phyloP scores from a whole-genome alignment of 2,113 vertebrate species.

The Pithys albifrons region DNA sequence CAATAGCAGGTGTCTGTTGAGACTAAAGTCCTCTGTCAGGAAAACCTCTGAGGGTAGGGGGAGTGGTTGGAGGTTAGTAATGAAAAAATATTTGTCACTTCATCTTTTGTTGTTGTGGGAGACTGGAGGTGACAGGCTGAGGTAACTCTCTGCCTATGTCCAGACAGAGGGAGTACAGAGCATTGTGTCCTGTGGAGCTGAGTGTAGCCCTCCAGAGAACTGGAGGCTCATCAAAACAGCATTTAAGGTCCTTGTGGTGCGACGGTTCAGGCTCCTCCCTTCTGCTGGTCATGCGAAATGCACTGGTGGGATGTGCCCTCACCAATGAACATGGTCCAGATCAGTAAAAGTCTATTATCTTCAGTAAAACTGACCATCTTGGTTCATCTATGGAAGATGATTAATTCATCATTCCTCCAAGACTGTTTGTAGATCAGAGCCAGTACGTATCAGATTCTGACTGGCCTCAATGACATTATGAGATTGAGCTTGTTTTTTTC shows the following conservation, averaged over 20 bases:
- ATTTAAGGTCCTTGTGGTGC: not conserved
- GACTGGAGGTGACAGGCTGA: not conserved
- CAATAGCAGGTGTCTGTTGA: not conserved
- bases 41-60: not conserved
- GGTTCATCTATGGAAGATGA: not conserved
- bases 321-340: not conserved
- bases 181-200: not conserved
- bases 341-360: not conserved
- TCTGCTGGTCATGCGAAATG: not conserved
- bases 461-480: not conserved
- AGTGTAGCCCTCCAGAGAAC: not conserved
- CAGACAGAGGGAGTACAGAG: not conserved
- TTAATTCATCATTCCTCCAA: not conserved
- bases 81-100: not conserved
- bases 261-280: not conserved
- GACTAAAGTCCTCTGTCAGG: not conserved
- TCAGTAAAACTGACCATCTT: not conserved
- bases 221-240: not conserved
- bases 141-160: not conserved
- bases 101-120: not conserved
- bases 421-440: accelerated
- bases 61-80: not conserved
- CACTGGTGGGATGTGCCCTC: not conserved
- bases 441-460: not conserved
- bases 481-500: not conserved